Percentiles rank a stretch among this genome's conserved stretches.
phyloP scores from a whole-genome alignment of 2,888 invertebrate genomes.

The Agriotes lineatus region DNA sequence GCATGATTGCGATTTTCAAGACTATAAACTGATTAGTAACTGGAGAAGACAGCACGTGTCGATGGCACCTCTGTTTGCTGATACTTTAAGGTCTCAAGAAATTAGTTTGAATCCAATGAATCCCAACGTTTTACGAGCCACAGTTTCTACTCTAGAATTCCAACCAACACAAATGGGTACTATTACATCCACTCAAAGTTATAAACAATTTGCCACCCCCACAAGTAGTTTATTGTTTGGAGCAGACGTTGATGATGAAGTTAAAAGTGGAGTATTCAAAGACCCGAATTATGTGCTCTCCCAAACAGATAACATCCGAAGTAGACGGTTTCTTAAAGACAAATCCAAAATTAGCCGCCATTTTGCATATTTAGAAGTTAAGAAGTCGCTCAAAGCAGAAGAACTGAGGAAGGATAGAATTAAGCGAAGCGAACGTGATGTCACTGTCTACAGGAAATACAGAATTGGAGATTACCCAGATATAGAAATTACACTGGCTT shows the following conservation, averaged over 20 bases:
- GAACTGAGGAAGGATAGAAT: conserved; percentile 55
- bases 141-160: conserved; percentile 55
- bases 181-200: conserved; percentile 34
- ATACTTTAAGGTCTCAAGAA: conserved; percentile 65
- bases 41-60: conserved; percentile 71
- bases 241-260: conserved; percentile 19
- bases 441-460: conserved; percentile 71
- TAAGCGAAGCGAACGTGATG: conserved; percentile 60
- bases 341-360: conserved; percentile 54
- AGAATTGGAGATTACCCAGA: conserved; percentile 81
- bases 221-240: conserved; percentile 37
- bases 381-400: conserved; percentile 52
- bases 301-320: conserved; percentile 34
- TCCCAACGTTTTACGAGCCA: conserved; percentile 53
- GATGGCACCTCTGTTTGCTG: conserved; percentile 75
- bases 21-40: conserved; percentile 68
- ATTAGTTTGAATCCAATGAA: conserved; percentile 23
- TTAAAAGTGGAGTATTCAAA: conserved; percentile 48
- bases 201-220: conserved; percentile 45
- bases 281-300: conserved; percentile 52
- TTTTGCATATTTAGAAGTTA: conserved; percentile 58
- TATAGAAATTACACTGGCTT: conserved; percentile 74
- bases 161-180: conserved; percentile 52
- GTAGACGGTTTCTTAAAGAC: conserved; percentile 63
- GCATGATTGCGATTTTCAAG: conserved; percentile 70